Percentiles rank a stretch among this genome's conserved stretches.
Evolutionary conservation across 2,888 invertebrate species (phyloP).

Genomic region (Lymantria monacha): DNA sequence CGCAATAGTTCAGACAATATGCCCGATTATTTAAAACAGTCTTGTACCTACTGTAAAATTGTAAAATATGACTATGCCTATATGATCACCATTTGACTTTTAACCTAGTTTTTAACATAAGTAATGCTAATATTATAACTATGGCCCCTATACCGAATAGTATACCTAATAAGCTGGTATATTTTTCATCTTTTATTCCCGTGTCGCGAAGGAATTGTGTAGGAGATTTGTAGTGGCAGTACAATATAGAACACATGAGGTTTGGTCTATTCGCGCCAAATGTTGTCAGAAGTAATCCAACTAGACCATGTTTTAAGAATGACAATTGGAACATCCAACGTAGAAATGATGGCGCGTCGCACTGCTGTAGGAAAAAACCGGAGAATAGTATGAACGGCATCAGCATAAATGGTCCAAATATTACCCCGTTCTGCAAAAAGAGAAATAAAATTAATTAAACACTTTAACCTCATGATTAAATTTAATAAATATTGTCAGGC

Average conservation of each 20-base stretch:
- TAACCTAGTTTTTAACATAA: constrained; percentile 85
- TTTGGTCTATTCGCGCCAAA: constrained; percentile 91
- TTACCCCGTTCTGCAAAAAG: constrained; percentile 89
- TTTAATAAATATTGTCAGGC: no score
- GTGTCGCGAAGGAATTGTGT: constrained; percentile 87
- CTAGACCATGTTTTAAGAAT: constrained; percentile 94
- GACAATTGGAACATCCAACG: constrained; percentile 94
- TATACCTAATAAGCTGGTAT: constrained; percentile 84
- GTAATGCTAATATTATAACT: constrained; percentile 85
- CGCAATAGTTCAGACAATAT: no score
- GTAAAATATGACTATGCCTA: background rate
- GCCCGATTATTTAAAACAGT: background rate
- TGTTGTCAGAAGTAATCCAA: constrained; percentile 90
- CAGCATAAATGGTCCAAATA: constrained; percentile 93
- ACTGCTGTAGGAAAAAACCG: constrained; percentile 94
- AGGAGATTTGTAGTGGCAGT: constrained; percentile 89
- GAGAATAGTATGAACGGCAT: constrained; percentile 95
- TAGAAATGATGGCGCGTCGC: constrained; percentile 89
- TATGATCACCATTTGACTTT: constrained; percentile 73
- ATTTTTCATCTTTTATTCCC: constrained; percentile 86
- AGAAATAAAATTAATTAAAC: background rate
- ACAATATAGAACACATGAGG: constrained; percentile 87
- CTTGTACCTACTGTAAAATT: background rate
- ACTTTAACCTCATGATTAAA: no score
- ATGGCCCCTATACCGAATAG: constrained; percentile 84